Evolutionary conservation across 2,113 vertebrate species (phyloP).

Genomic region (Hyla sarda): DNA sequence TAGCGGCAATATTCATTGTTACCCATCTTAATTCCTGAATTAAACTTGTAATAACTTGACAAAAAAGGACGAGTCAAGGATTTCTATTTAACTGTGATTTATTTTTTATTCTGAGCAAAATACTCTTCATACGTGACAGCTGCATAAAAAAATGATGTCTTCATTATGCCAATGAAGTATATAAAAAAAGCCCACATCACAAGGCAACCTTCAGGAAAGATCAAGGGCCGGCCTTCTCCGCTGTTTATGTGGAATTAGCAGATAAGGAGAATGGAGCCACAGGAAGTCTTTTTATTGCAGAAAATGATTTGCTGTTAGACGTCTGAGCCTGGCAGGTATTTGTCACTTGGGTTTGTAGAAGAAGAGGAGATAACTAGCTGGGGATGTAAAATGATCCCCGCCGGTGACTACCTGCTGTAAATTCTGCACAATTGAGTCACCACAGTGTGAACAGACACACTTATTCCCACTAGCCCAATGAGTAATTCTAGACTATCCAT

Average conservation of each 20-base stretch:
- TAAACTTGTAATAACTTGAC: background rate
- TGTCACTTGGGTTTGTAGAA: slow-evolving; percentile 14
- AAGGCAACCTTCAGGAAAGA: slow-evolving; percentile 25
- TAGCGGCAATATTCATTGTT: background rate
- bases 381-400: background rate
- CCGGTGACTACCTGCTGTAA: background rate
- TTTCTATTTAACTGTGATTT: background rate
- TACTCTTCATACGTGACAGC: background rate
- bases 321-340: slow-evolving; percentile 15
- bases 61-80: background rate
- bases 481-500: background rate
- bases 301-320: slow-evolving; percentile 8
- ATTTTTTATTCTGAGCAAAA: background rate
- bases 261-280: slow-evolving; percentile 25
- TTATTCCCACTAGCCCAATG: background rate
- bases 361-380: background rate
- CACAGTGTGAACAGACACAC: background rate
- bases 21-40: background rate
- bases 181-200: slow-evolving; percentile 5
- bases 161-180: background rate
- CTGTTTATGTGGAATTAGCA: slow-evolving; percentile 41
- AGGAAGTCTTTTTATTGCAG: background rate
- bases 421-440: background rate
- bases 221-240: slow-evolving; percentile 26
- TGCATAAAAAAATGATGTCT: background rate